Evolutionary conservation across 2,113 vertebrate species (phyloP).

Genomic region (Notothenia coriiceps): DNA sequence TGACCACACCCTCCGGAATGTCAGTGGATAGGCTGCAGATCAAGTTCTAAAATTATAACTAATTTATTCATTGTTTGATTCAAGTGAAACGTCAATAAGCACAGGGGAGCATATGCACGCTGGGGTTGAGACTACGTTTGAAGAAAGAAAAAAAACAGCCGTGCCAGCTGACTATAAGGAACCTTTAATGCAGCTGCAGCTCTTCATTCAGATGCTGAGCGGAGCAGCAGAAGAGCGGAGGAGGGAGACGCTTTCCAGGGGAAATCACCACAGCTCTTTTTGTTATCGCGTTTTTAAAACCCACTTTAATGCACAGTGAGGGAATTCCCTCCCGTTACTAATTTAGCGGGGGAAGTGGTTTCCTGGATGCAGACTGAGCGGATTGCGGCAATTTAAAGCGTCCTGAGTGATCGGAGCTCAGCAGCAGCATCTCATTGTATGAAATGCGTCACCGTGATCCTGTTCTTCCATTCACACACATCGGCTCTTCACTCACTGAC

Average conservation of each 20-base stretch:
- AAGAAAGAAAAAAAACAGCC: not conserved
- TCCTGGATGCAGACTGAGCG: constrained; percentile 36
- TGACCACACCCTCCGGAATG: constrained; percentile 64
- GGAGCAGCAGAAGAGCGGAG: constrained; percentile 62
- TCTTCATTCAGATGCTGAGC: constrained; percentile 77
- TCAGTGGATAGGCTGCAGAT: not conserved
- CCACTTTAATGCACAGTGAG: constrained; percentile 20
- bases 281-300: constrained; percentile 31
- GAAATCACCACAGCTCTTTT: constrained; percentile 37
- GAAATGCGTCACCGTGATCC: constrained; percentile 81
- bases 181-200: constrained; percentile 77
- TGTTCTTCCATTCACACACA: constrained; percentile 59
- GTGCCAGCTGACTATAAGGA: constrained; percentile 62
- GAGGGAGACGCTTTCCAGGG: constrained; percentile 46
- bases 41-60: not conserved
- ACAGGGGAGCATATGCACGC: not conserved
- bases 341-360: constrained; percentile 8
- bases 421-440: constrained; percentile 63
- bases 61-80: constrained; percentile 2
- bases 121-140: constrained; percentile 19
- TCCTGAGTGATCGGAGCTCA: constrained; percentile 60
- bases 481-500: constrained; percentile 61
- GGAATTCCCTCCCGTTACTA: constrained; percentile 16
- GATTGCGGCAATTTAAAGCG: constrained; percentile 61
- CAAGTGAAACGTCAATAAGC: not conserved